Evolutionary conservation across 2,797 vertebrate species (phyloP).

Genomic region (Zonotrichia albicollis): DNA sequence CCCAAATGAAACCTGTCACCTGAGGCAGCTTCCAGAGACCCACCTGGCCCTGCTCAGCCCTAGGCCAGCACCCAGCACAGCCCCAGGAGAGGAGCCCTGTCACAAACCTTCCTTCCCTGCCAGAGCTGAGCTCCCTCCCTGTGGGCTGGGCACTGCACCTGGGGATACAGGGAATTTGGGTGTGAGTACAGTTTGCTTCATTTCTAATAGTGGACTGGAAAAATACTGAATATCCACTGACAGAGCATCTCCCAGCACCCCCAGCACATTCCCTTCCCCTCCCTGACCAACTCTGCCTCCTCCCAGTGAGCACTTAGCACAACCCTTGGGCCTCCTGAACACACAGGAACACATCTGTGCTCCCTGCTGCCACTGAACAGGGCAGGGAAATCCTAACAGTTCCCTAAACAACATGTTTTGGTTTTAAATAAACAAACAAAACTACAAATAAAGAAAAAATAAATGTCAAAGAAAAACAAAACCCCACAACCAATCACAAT

Average conservation of each 20-base stretch:
- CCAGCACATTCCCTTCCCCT: background rate
- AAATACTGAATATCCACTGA: background rate
- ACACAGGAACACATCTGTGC: background rate
- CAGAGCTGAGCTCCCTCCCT: background rate
- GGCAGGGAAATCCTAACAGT: background rate
- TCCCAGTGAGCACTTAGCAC: background rate
- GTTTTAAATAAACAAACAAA: background rate
- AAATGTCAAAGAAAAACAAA: background rate
- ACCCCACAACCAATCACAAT: background rate
- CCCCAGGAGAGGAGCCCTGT: background rate
- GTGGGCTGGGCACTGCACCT: background rate
- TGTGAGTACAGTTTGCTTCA: background rate
- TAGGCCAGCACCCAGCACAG: rapidly evolving
- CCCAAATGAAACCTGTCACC: background rate
- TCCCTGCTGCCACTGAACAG: background rate
- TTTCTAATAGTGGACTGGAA: background rate
- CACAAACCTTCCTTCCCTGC: background rate
- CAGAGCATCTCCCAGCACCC: background rate
- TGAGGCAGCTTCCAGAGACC: background rate
- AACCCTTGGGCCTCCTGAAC: background rate
- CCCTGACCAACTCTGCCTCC: background rate
- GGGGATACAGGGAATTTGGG: background rate
- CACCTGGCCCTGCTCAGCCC: rapidly evolving
- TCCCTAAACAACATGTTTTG: background rate
- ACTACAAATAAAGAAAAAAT: background rate